Percentiles rank a stretch among this genome's conserved stretches.
Evolutionary conservation across 92 coral and sea anemone species (phyloP).

Genomic region (Heliopora coerulea): DNA sequence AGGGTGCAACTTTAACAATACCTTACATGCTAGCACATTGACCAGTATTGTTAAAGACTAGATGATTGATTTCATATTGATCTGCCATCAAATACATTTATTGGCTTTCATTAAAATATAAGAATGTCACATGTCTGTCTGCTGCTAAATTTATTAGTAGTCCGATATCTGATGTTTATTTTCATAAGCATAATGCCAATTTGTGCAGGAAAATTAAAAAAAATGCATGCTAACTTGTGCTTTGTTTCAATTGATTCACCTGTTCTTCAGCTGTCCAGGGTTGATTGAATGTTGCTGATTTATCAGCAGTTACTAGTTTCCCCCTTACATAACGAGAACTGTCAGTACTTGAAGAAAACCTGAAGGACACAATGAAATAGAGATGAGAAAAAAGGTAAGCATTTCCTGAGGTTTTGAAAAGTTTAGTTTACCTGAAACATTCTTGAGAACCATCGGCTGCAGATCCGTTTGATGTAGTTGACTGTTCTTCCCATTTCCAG

Average conservation of each 20-base stretch:
- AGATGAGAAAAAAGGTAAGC: neutral
- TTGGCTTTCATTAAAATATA: no score
- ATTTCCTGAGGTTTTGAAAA: neutral
- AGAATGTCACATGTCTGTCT: no score
- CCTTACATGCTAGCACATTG: no score
- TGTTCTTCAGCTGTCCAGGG: constrained; percentile 95
- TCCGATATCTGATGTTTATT: no score
- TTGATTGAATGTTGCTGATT: constrained; percentile 80
- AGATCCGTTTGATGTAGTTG: constrained; percentile 30
- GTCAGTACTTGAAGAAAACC: constrained; percentile 14
- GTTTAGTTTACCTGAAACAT: constrained; percentile 15
- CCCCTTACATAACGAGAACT: constrained; percentile 41
- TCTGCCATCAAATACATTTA: no score
- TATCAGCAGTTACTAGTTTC: constrained; percentile 39
- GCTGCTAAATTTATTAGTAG: no score
- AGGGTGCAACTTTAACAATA: no score
- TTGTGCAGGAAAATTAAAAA: no score
- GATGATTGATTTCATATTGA: no score
- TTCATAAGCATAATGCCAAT: no score
- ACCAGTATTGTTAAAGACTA: no score
- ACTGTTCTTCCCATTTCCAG: constrained; percentile 43
- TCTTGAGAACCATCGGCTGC: constrained; percentile 20
- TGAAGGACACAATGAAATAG: neutral
- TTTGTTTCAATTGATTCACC: constrained; percentile 37
- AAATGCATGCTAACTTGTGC: neutral